A percentile compares a stretch with the other conserved stretches of the same genome.
These are phyloP conservation scores for Hydraecia micacea DNA, from an alignment of 2,888 invertebrate genomes.

Conservation along the genomic window DNA sequence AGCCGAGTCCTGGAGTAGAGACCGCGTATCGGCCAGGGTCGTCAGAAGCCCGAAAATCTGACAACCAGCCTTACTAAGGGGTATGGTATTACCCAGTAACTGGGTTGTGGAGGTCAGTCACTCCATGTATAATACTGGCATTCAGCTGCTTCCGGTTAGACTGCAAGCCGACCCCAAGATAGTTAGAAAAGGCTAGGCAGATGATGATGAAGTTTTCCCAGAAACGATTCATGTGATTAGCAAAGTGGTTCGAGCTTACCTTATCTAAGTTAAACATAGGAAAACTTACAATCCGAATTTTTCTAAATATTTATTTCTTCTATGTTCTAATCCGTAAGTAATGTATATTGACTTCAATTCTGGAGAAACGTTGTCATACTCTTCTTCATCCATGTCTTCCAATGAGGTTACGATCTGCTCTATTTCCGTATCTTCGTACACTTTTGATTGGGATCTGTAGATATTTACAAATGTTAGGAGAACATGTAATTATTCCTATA, in stretches of 20 bases:
- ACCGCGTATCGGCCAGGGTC: no score
- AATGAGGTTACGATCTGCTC: constrained; percentile 75
- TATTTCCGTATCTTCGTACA: constrained; percentile 81
- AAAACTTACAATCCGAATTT: constrained; percentile 64
- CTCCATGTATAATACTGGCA: no score
- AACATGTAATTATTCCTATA: neutral
- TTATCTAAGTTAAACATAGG: neutral
- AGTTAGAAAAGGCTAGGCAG: no score
- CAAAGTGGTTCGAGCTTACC: neutral
- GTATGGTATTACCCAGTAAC: no score
- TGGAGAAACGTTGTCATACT: constrained; percentile 77
- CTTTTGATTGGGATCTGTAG: constrained; percentile 73
- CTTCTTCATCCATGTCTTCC: constrained; percentile 82
- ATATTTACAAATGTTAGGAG: neutral
- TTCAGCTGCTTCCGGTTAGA: no score
- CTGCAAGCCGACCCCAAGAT: no score
- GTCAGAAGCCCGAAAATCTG: no score
- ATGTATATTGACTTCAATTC: constrained; percentile 83
- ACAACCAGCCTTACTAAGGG: no score
- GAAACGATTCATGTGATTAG: neutral
- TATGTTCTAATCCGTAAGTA: constrained; percentile 77
- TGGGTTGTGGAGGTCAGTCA: no score
- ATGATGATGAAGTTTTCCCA: neutral
- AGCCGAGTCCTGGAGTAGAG: no score
- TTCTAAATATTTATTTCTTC: constrained; percentile 76